Base-by-base conservation (phyloP, 2,888 invertebrate genomes). In the Pheosia tremula region DNA sequence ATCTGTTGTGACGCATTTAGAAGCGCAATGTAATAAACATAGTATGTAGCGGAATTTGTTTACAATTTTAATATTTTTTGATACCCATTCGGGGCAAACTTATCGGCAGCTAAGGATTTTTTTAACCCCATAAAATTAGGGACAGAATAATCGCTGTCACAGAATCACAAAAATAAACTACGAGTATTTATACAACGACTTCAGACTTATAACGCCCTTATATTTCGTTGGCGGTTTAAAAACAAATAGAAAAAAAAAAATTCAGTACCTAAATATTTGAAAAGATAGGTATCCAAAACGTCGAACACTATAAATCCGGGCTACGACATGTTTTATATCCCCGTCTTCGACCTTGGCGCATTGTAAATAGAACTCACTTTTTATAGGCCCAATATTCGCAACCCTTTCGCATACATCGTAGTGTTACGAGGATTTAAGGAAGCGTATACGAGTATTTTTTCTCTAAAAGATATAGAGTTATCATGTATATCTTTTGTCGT, bases 381-480 rank as follows among this genome's bases (percentile, higher is more conserved):
- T 53, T 53, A 53, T 53, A 38, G 37, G 24, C 11, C 53, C 53
- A 53, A 53, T 53, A 53, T 37, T 37, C 53, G 53, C 53, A 53
- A 53, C 53, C 53, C 53, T 37, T 53, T 10, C 37, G 24, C 24
- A 24, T 53, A 37, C 37, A 53, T 11, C 38, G 53, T 53, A 53
- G 53, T 53, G 37, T 53, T 53, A 53, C 53, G 53, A 53, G 53
- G 53, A 53, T 53, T 53, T 53, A 53, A 53, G 53, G 53, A 38
- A 11, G 53, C 53, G 24, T 53, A 37, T 53, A 53, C 37, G 0
- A 24, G 5, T 53, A 11, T 49, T 24, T 50, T 50, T 50, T 24
- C 3, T 8, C 24, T 49, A 0, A 49, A 49, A 47, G 41, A 41
- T 3, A 10, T 45, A 11, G 10, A 47, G n/a, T 13, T 24, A 50